Conservation (phyloP, 1,140 invertebrate genomes). For the Caenorhabditis elegans region DNA sequence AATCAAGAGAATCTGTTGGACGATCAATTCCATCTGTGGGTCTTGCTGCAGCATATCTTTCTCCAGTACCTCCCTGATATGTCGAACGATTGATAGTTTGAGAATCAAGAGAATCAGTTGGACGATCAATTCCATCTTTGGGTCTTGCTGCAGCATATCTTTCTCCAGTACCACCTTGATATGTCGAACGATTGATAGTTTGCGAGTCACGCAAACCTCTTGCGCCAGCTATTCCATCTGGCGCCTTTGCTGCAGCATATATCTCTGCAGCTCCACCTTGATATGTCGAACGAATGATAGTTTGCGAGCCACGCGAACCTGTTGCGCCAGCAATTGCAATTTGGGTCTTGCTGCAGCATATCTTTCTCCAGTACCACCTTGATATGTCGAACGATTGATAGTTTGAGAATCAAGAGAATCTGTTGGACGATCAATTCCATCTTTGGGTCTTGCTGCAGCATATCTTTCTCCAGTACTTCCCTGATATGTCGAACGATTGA, state of each 20-base stretch:
- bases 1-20: background rate
- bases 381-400: background rate
- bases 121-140: background rate
- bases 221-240: background rate
- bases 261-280: background rate
- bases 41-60: background rate
- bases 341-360: background rate
- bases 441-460: background rate
- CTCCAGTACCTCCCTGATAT: background rate
- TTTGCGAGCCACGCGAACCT: background rate
- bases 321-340: background rate
- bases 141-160: background rate
- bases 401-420: background rate
- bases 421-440: background rate
- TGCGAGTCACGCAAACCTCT: background rate
- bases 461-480: background rate
- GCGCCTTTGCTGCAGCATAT: background rate
- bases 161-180: conserved; percentile 4
- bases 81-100: background rate
- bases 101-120: background rate
- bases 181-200: background rate
- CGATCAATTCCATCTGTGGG: background rate
- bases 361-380: background rate
- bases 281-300: background rate
- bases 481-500: background rate